Conservation (phyloP, 2,113 vertebrate genomes). For the Zootoca vivipara region DNA sequence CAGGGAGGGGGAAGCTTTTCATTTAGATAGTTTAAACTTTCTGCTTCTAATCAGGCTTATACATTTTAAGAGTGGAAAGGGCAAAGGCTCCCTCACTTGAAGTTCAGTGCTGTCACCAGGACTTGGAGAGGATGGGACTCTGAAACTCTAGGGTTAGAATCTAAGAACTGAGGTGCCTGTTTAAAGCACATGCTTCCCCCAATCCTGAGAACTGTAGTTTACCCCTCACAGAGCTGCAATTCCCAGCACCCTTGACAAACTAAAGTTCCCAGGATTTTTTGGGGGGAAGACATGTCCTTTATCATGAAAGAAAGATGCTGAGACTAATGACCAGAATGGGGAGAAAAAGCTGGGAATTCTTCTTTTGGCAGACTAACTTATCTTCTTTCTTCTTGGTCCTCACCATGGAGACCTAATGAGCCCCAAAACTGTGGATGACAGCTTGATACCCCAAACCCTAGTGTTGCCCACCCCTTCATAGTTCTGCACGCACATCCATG, state of each 20-base stretch:
- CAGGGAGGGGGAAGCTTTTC: not conserved
- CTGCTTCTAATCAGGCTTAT: constrained; percentile 8
- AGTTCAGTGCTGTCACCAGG: not conserved
- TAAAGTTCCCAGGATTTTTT: too few species aligned
- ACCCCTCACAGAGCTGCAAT: too few species aligned
- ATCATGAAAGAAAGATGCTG: too few species aligned
- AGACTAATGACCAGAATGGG: not conserved
- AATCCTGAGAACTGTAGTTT: too few species aligned
- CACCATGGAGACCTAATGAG: not conserved
- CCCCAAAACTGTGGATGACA: not conserved
- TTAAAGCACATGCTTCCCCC: too few species aligned
- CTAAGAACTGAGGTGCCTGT: not conserved
- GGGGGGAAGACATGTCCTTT: too few species aligned
- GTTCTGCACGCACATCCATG: not conserved
- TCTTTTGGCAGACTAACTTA: not conserved
- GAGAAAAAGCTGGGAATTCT: not conserved
- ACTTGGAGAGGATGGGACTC: not conserved
- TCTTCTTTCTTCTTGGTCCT: not conserved
- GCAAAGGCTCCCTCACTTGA: not conserved
- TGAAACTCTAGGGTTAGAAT: not conserved
- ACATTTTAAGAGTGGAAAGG: not conserved
- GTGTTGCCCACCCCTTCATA: not conserved
- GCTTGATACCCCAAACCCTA: not conserved
- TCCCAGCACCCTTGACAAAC: too few species aligned
- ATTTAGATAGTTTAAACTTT: constrained; percentile 34